Evolutionary conservation across 1,140 invertebrate species (phyloP), one percentile per base, ranked within the genome.

Genomic region (Aphaenogaster floridana): DNA sequence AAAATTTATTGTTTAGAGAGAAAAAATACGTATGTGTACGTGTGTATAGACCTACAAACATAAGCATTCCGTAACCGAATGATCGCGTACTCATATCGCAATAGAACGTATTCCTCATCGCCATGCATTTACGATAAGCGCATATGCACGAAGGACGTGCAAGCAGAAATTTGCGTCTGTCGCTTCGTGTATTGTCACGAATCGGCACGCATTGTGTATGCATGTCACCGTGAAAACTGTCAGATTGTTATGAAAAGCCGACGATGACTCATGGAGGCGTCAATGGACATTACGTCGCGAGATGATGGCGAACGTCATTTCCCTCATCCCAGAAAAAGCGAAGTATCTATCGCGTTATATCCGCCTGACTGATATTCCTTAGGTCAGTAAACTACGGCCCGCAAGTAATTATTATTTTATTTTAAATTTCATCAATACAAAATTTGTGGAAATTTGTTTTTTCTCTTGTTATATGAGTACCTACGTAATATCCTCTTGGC

Each of bases 281-380:
- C 57, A 77, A 85, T 77, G 81, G 21, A 85, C 57, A 63, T 77
- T 21, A 77, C 28, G 39, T 52, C 7, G 39, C 17, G 78, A 42
- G 34, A 84, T 34, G 45, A 74, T 21, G 48, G 9, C 9, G 4
- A 69, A 9, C 48, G 3, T 34, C 54, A 3, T 76, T 76, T 63
- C 57, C 34, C 48, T 85, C 39, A 13, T 48, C 39, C 13, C 57
- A 34, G 15, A 77, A 64, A 77, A 63, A 59, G 36, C 71, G 28
- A 69, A 34, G 6, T 15, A 13, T 36, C 9, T 42, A 59, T 45
- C 21, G 17, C 6, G 36, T 42, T 15, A 34, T 3, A 15, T n/a
- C n/a, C n/a, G 34, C 2, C n/a, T 34, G 17, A 66, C 1, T 34
- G 17, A 52, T 1, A 34, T 57, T 57, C 4, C 15, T 28, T n/a